Percentiles rank a stretch among this genome's conserved stretches.
Conservation (phyloP, 2,113 vertebrate genomes). For the Ceyx melanurus region DNA sequence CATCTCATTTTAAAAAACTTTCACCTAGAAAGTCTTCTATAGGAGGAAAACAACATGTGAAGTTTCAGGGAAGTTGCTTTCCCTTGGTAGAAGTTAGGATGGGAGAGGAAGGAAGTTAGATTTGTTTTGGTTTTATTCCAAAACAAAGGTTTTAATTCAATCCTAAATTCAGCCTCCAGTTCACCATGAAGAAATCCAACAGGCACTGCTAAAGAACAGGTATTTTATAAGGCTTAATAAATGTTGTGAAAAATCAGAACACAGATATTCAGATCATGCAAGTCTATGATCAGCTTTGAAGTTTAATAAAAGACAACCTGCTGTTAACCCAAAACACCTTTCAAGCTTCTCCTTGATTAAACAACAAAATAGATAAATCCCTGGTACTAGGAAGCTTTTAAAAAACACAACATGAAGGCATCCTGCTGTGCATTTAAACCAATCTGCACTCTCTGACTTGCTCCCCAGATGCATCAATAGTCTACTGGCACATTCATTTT, state of each 20-base stretch:
- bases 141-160: conserved; percentile 26
- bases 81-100: conserved; percentile 9
- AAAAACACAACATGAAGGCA: not conserved
- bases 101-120: conserved; percentile 29
- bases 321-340: not conserved
- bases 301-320: not conserved
- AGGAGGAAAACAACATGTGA: conserved; percentile 47
- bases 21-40: conserved; percentile 43
- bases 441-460: not conserved
- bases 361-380: not conserved
- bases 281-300: not conserved
- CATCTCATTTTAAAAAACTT: conserved; percentile 7
- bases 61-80: conserved; percentile 43
- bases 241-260: not conserved
- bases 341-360: not conserved
- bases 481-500: not conserved
- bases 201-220: not conserved
- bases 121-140: conserved; percentile 21
- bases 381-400: not conserved
- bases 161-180: not conserved
- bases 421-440: not conserved
- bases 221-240: not conserved
- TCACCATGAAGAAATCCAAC: not conserved
- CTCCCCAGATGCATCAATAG: not conserved
- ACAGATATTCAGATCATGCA: not conserved